These are phyloP conservation scores for Jordanella pulchra DNA, from an alignment of 2,797 vertebrate genomes.

Conservation along the genomic window DNA sequence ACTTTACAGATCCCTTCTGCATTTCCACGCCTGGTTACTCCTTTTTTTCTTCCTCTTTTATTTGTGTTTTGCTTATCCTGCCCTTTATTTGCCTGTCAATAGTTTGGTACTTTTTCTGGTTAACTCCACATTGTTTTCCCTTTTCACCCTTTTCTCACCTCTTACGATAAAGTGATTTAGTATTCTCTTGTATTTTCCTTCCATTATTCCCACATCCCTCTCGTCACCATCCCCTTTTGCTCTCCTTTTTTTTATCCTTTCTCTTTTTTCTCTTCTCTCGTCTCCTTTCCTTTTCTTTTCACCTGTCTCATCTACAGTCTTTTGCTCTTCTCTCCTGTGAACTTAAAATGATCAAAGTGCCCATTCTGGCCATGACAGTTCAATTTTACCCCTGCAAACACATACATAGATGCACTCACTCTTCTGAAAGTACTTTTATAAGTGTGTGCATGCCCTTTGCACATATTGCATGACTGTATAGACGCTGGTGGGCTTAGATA, in stretches of 20 bases:
- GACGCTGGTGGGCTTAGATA: constrained; percentile 29
- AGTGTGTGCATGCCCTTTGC: constrained; percentile 9
- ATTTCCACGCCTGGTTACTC: neutral
- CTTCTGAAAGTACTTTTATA: constrained; percentile 14
- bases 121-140: neutral
- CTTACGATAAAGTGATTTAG: neutral
- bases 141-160: neutral
- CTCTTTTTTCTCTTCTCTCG: neutral
- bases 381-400: constrained; percentile 57
- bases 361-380: constrained; percentile 75
- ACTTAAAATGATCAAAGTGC: constrained; percentile 76
- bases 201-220: neutral
- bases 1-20: neutral
- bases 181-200: neutral
- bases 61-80: neutral
- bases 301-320: constrained; percentile 38
- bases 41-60: neutral
- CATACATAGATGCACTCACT: constrained; percentile 10
- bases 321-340: constrained; percentile 54
- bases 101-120: neutral
- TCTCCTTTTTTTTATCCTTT: neutral
- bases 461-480: constrained; percentile 12
- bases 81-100: neutral
- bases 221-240: neutral
- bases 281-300: constrained; percentile 25